phyloP scores from a whole-genome alignment of 2,888 invertebrate species.

The Pherbina coryleti region DNA sequence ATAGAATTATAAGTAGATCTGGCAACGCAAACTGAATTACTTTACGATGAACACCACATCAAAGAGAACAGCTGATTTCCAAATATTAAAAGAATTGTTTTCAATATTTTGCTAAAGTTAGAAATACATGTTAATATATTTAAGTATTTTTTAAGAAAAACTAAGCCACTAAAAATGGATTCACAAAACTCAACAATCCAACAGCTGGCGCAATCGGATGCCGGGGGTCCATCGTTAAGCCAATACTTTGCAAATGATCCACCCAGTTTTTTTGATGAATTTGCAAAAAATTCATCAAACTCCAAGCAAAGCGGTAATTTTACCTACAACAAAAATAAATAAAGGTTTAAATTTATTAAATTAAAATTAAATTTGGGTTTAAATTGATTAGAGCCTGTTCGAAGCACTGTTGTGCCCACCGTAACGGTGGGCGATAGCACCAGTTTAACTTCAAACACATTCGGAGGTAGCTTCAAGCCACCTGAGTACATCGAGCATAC shows the following conservation, averaged over 20 bases:
- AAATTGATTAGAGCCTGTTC: background rate
- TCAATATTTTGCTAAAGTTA: too few relatives aligned
- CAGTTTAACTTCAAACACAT: constrained; percentile 57
- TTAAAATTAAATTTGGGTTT: background rate
- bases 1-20: too few relatives aligned
- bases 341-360: too few relatives aligned
- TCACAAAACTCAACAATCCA: background rate
- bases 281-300: constrained; percentile 49
- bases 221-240: constrained; percentile 55
- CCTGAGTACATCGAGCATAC: constrained; percentile 63
- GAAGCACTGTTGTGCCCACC: constrained; percentile 7
- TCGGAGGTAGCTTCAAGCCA: constrained; percentile 63
- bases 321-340: background rate
- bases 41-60: too few relatives aligned
- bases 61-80: too few relatives aligned
- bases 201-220: background rate
- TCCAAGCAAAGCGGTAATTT: background rate
- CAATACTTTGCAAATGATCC: constrained; percentile 70
- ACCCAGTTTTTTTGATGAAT: constrained; percentile 69
- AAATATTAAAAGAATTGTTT: too few relatives aligned
- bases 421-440: constrained; percentile 19
- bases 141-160: background rate
- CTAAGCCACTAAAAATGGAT: constrained; percentile 18
- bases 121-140: background rate
- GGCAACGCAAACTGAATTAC: too few relatives aligned